Conservation (phyloP, 2,888 invertebrate species). For the Nymphalis polychloros region DNA sequence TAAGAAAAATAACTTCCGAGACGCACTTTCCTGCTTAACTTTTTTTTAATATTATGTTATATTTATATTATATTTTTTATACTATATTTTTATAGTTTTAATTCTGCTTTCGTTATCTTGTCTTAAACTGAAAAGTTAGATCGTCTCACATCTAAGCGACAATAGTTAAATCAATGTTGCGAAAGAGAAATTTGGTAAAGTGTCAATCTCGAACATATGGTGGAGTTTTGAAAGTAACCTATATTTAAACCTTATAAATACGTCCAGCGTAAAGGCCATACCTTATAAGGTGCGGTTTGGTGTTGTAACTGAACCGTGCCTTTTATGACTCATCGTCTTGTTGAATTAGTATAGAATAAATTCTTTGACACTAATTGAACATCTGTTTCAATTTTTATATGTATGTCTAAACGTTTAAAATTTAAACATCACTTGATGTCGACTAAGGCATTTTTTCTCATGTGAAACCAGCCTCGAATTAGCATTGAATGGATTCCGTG, state of each 20-base stretch:
- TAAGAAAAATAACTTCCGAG: no score
- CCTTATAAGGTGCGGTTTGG: slow-evolving; percentile 71
- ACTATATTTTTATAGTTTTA: no score
- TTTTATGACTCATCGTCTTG: slow-evolving; percentile 70
- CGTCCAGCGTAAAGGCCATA: slow-evolving; percentile 73
- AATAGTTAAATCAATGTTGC: slow-evolving; percentile 9
- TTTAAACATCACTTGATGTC: slow-evolving; percentile 14
- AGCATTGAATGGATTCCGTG: slow-evolving; percentile 2
- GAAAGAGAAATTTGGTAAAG: slow-evolving; percentile 69
- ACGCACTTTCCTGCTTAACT: no score
- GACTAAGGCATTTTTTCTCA: neutral
- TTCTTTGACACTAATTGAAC: slow-evolving; percentile 69
- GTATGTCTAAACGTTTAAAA: slow-evolving; percentile 11
- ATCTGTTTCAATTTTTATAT: slow-evolving; percentile 58
- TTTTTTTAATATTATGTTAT: no score
- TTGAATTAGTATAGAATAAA: slow-evolving; percentile 71
- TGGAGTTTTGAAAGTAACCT: slow-evolving; percentile 72
- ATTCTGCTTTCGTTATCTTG: no score
- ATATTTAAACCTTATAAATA: slow-evolving; percentile 76
- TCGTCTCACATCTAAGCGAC: neutral
- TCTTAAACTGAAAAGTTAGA: neutral
- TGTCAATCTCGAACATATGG: slow-evolving; percentile 78
- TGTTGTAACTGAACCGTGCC: slow-evolving; percentile 68
- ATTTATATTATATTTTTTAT: no score
- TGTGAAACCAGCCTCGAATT: neutral